These are phyloP conservation scores for Poecilus cupreus DNA, from an alignment of 2,888 invertebrate genomes.

Conservation along the genomic window DNA sequence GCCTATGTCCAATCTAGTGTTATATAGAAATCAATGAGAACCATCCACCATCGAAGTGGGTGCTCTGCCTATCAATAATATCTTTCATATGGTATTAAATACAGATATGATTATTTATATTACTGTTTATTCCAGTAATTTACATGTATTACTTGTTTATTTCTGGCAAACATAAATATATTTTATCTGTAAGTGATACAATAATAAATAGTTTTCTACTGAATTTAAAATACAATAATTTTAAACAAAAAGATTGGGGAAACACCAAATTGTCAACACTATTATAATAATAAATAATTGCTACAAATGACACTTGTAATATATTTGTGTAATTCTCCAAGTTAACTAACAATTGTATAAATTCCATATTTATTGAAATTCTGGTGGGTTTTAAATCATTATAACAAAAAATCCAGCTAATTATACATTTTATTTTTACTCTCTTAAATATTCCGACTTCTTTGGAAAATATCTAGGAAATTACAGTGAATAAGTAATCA, in stretches of 20 bases:
- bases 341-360: neutral
- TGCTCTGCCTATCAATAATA: no score
- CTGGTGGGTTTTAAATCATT: neutral
- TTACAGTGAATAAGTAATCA: constrained; percentile 31
- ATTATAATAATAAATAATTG: constrained; percentile 10
- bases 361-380: neutral
- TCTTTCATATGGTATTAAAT: no score
- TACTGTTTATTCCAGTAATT: no score
- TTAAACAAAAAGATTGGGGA: neutral
- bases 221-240: neutral
- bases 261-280: constrained; percentile 19
- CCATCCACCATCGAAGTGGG: no score
- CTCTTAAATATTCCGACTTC: constrained; percentile 19
- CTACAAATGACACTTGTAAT: neutral
- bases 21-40: no score
- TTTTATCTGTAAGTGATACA: neutral
- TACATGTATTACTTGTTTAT: neutral
- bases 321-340: neutral
- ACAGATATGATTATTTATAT: no score
- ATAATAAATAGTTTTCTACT: neutral
- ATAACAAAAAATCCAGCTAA: neutral
- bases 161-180: neutral
- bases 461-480: constrained; percentile 20
- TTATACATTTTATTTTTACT: neutral
- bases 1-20: no score